These are phyloP conservation scores for Clarias laeviceps DNA, from an alignment of 2,797 vertebrate species.

Conservation along the genomic window DNA sequence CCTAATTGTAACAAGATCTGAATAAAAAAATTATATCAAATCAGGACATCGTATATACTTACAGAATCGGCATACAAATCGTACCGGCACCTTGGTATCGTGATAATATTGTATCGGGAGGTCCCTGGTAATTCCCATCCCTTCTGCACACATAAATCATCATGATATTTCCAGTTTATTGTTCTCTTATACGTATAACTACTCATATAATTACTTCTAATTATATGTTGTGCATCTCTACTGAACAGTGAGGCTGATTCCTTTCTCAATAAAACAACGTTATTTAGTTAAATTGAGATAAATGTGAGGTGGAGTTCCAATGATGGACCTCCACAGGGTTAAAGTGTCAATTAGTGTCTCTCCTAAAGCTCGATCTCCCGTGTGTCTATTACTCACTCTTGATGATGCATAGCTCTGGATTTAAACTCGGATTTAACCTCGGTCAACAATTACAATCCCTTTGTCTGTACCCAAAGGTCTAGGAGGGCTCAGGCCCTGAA, in stretches of 20 bases:
- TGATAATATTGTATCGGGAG: no score
- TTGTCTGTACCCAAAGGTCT: conserved; percentile 20
- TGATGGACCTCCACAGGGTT: neutral
- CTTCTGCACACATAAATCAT: neutral
- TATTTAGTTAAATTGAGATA: conserved; percentile 6
- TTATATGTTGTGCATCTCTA: no score
- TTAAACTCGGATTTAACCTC: conserved; percentile 38
- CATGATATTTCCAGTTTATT: neutral
- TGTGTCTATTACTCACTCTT: conserved; percentile 48
- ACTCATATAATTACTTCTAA: no score
- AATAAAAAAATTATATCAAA: no score
- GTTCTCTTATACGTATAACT: no score
- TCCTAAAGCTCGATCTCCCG: conserved; percentile 21
- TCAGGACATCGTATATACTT: no score
- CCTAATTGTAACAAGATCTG: no score
- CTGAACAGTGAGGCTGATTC: conserved; percentile 11
- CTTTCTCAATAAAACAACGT: conserved; percentile 25
- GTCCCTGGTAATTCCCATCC: no score
- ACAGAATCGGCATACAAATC: no score
- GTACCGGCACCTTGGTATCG: no score
- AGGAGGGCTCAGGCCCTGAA: conserved; percentile 1
- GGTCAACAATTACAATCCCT: conserved; percentile 61
- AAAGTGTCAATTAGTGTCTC: conserved; percentile 33
- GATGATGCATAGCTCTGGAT: conserved; percentile 49
- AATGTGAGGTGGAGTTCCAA: neutral